Evolutionary conservation across 2,113 vertebrate genomes (phyloP).

Genomic region (Orthonyx spaldingii): DNA sequence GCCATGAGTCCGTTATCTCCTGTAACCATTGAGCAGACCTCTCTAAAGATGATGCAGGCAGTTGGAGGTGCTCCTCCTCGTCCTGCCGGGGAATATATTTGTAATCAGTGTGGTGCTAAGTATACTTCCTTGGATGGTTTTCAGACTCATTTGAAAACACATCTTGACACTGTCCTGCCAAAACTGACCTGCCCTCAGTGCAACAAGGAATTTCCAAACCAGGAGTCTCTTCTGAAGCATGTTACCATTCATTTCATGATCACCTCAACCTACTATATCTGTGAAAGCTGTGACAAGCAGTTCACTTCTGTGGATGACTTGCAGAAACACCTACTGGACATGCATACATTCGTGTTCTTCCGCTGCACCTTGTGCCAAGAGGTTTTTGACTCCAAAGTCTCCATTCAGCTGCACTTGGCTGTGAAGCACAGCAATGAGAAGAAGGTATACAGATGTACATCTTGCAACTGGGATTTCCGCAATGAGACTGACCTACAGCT

Average conservation of each 20-base stretch:
- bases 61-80: slow-evolving; percentile 81
- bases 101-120: slow-evolving; percentile 95
- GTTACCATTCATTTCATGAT: slow-evolving; percentile 97
- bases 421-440: slow-evolving; percentile 98
- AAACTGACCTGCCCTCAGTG: slow-evolving; percentile 96
- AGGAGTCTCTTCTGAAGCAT: slow-evolving; percentile 94
- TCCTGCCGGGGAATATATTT: slow-evolving; percentile 89
- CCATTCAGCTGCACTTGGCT: slow-evolving; percentile 94
- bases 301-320: slow-evolving; percentile 97
- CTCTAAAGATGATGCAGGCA: slow-evolving; percentile 86
- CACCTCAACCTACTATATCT: slow-evolving; percentile 97
- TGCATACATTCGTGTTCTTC: slow-evolving; percentile 98
- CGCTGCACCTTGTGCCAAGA: slow-evolving; percentile 97
- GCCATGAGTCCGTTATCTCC: slow-evolving; percentile 93
- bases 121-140: slow-evolving; percentile 93
- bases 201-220: slow-evolving; percentile 97
- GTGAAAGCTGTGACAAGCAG: slow-evolving; percentile 98
- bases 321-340: slow-evolving; percentile 96
- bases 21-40: slow-evolving; percentile 85
- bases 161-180: slow-evolving; percentile 89
- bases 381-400: slow-evolving; percentile 98
- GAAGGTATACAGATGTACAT: slow-evolving; percentile 94
- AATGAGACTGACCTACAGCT: slow-evolving; percentile 93
- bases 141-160: slow-evolving; percentile 96
- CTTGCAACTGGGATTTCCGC: slow-evolving; percentile 98